Base-by-base conservation (phyloP, 1,140 invertebrate genomes). In the Aphaenogaster floridana region DNA sequence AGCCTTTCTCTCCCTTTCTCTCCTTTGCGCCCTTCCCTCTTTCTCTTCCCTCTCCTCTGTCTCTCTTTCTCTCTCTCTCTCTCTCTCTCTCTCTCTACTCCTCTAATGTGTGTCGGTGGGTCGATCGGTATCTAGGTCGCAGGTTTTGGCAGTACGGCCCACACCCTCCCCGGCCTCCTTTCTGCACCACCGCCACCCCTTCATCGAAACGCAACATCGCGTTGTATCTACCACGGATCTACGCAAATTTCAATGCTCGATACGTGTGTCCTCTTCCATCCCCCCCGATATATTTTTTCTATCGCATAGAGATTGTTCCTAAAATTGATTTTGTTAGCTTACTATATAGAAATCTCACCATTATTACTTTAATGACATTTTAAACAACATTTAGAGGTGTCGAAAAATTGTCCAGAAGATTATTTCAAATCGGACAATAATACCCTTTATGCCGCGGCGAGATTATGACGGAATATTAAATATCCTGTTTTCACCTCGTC, bases 41-140 rank as follows among this genome's bases (percentile, higher is more conserved):
- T 28, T 28, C 28, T 61, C 28, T n/a, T 15, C 34, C 36, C 15
- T 63, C 15, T 39, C 45, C 42, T 17, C 0, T 64, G 80, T 1
- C 21, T 36, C 39, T 1, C 45, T 13, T 21, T 21, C 21, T 39
- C 45, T 64, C 50, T 17, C 0, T 63, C 84, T 1, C 21, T 36
- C 39, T 1, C 45, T 13, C 64, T 39, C 66, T 68, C 76, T 84
- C 61, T 80, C 76, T 50, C 63, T 54, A 36, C 13, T 80, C 48
- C 77, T 68, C 69, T 87, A 85, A 89, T 93, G 91, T 93, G 92
- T 93, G 94, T 93, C 90, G 93, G 94, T 94, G 94, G 94, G 94
- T 95, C 94, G 94, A 95, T 95, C 94, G 92, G 94, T 95, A 95
- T 95, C 94, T 95, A 93, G 94, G 94, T 95, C 94, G 94, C 94